Conservation (phyloP, 2,113 vertebrate species). For the Gulo gulo region DNA sequence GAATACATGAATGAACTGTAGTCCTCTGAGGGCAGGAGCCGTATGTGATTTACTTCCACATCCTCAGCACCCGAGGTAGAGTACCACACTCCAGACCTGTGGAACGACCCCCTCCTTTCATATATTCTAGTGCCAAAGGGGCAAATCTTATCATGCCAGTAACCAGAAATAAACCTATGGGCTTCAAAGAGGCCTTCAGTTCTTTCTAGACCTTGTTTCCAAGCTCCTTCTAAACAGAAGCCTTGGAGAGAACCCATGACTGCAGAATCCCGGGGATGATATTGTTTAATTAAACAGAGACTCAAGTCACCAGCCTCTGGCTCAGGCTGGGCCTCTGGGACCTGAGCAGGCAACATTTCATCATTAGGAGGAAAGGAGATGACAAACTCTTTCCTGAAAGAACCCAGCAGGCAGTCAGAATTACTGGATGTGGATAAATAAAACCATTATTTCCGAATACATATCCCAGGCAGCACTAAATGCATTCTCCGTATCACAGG, state of each 20-base stretch:
- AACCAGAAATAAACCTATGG: not conserved
- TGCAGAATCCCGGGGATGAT: constrained; percentile 57
- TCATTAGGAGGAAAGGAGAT: constrained; percentile 78
- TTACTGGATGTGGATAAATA: constrained; percentile 77
- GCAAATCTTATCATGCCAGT: not conserved
- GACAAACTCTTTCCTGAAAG: constrained; percentile 81
- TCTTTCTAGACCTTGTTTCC: not conserved
- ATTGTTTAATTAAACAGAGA: constrained; percentile 80
- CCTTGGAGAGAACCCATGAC: not conserved
- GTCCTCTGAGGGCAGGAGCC: not conserved
- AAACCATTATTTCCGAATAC: constrained; percentile 77
- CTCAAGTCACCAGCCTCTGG: constrained; percentile 74
- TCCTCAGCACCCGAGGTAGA: not conserved
- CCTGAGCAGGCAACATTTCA: constrained; percentile 76
- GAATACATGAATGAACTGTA: not conserved
- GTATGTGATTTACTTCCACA: not conserved
- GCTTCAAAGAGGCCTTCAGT: not conserved
- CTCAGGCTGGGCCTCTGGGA: constrained; percentile 70
- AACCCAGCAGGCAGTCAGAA: constrained; percentile 72
- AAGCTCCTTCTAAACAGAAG: constrained; percentile 18
- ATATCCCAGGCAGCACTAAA: constrained; percentile 71
- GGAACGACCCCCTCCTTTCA: not conserved
- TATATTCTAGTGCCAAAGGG: not conserved
- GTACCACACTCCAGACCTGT: not conserved
- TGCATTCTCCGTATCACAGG: constrained; percentile 63